Base-by-base conservation (phyloP, 1,140 invertebrate species). In the Hormaphis cornu region DNA sequence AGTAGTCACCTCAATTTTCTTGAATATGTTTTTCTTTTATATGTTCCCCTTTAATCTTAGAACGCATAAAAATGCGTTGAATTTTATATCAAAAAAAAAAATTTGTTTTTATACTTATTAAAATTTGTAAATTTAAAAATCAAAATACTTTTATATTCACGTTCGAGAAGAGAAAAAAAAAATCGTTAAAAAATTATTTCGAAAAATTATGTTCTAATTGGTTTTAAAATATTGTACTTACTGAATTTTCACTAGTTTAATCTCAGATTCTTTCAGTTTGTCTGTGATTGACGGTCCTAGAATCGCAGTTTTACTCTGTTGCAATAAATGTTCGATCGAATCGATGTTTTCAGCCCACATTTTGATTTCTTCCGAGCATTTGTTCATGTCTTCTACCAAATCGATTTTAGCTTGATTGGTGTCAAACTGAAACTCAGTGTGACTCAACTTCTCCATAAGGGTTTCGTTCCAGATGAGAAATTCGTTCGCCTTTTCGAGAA, bases 401-500 rank as follows among this genome's bases (percentile, higher is more conserved):
- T 83, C 78, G 70, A 85, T 82, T 18, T 90, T 80, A 50, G 83
- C 84, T 79, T 87, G 90, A 1, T 83, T 84, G 12, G 88, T 85
- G 56, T 89, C 86, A 12, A 90, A 78, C 77, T 91, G 87, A 73
- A 90, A 89, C 74, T 90, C 86, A 42, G 89, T 82, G 73, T 93
- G 88, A 69, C 85, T 84, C 56, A 95, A 75, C 74, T 91, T 89
- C 73, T 89, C 87, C 70, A 84, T 85, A n/a, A 87, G 85, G 71
- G 93, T 89, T 71, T 87, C 83, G 72, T 89, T 85, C 88, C 89
- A 93, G 70, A 85, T 87, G 16, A 91, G 76, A 28, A 94, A 81
- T 72, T 92, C 89, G 1, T 83, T 83, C 89, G 91, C 94, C 72
- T 89, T 90, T 76, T 93, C 86, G 24, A 95, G 79, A 18, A 84